Evolutionary conservation across 2,113 vertebrate genomes (phyloP), one percentile per base, ranked within the genome.

Genomic region (Pomatostomus ruficeps): DNA sequence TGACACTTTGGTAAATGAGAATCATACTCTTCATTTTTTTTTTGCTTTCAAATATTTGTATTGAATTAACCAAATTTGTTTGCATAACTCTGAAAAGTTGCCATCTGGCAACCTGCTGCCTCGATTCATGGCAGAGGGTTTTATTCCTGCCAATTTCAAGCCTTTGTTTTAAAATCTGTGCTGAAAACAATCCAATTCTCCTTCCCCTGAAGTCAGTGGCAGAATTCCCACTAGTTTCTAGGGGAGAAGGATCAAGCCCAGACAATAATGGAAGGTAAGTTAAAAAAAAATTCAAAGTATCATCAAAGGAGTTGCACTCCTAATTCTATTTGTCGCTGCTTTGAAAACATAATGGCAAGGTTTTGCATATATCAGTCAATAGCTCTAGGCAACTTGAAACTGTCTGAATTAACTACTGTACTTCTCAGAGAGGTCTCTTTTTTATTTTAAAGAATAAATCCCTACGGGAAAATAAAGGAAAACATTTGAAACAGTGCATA

Each of bases 91-190:
- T 93, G 91, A 94, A 93, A 93, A 90, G 85, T 81, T 95, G 79
- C 95, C 96, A 92, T 94, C 88, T 97, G 95, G 94, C 85, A 96
- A 92, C 45, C 45, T 84, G 72, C 75, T 96, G 82, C 68, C 85
- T 94, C 1, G 1, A 86, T 95, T 93, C 85, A 92, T 93, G 59
- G 91, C 55, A 86, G 58, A 82, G 59, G 61, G 52, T 80, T 95
- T 73, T 74, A 77, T 80, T 93, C 73, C 79, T 95, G 90, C 90
- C 95, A 96, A 86, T 86, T 96, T 90, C 48, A 88, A 91, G 40
- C 85, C 40, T 96, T 96, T 94, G 94, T 95, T 96, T 96, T 90
- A 91, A 97, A 96, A 95, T 91, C 85, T 91, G 83, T 88, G 85
- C 45, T 90, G 95, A 96, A 96, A 96, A 86, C 36, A 86, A 63